Percentiles rank a stretch among this genome's conserved stretches.
Conservation (phyloP, 2,888 invertebrate genomes). For the Cataglyphis albicans region DNA sequence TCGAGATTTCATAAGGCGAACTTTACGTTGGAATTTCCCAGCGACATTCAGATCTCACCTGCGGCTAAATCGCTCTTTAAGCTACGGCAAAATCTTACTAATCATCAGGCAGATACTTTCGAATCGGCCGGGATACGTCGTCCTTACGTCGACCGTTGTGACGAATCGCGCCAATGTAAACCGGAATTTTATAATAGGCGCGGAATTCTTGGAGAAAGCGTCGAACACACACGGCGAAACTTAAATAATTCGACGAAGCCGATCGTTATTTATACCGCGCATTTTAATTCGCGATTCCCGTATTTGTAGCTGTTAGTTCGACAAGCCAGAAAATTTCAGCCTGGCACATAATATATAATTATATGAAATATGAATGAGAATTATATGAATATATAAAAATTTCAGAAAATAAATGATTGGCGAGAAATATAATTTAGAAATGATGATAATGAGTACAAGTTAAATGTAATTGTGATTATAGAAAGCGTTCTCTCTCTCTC, state of each 20-base stretch:
- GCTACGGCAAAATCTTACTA: conserved; percentile 19
- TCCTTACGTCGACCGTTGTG: not conserved
- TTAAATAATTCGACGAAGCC: conserved; percentile 25
- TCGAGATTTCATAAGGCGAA: conserved; percentile 53
- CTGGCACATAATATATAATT: conserved; percentile 21
- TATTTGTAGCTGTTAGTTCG: conserved; percentile 25
- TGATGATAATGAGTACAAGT: conserved; percentile 32
- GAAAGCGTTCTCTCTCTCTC: not conserved
- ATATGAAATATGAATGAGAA: not conserved
- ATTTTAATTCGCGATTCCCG: conserved; percentile 17
- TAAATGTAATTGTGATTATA: not conserved
- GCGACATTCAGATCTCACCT: conserved; percentile 62
- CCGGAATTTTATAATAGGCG: conserved; percentile 39
- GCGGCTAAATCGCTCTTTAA: not conserved
- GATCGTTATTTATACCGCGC: not conserved
- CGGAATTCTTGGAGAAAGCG: conserved; percentile 37
- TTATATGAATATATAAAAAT: not conserved
- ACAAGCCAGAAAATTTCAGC: conserved; percentile 3
- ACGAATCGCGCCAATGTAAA: conserved; percentile 23
- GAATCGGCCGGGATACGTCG: conserved; percentile 20
- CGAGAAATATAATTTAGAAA: conserved; percentile 48
- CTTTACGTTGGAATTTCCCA: conserved; percentile 75
- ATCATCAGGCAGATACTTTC: conserved; percentile 35
- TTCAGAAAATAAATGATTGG: conserved; percentile 23
- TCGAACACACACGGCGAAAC: not conserved